These are phyloP conservation scores for Odontomachus brunneus DNA, from an alignment of 1,140 invertebrate species.

Conservation along the genomic window DNA sequence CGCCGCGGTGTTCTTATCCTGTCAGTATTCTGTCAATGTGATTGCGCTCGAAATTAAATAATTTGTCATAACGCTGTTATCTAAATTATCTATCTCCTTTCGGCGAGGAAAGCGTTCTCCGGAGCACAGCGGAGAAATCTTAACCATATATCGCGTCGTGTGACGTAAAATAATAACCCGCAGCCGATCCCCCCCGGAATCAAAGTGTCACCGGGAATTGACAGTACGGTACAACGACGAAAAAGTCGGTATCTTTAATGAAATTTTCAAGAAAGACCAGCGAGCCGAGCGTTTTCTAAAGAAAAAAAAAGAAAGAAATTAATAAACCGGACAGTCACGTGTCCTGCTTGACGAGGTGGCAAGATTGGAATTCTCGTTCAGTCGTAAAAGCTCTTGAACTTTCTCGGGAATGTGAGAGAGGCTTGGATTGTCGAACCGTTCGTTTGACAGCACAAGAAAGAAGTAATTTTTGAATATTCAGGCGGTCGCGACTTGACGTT, in stretches of 20 bases:
- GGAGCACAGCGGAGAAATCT: neutral
- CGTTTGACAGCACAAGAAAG: no score
- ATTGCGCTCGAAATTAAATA: slow-evolving; percentile 5
- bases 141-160: neutral
- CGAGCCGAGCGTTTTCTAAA: no score
- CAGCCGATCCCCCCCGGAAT: neutral
- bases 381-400: no score
- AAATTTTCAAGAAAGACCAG: neutral
- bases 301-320: no score
- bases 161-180: neutral
- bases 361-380: no score
- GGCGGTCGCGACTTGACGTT: no score
- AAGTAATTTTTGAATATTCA: no score
- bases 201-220: neutral
- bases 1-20: slow-evolving; percentile 1
- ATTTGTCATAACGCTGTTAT: slow-evolving; percentile 11
- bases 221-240: neutral
- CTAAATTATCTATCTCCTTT: neutral
- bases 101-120: neutral
- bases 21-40: slow-evolving; percentile 3
- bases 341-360: no score
- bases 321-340: no score
- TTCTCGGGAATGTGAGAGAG: no score
- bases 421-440: no score
- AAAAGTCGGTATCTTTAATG: neutral